Base-by-base conservation (phyloP, 2,888 invertebrate species). In the Zelleria hepariella region DNA sequence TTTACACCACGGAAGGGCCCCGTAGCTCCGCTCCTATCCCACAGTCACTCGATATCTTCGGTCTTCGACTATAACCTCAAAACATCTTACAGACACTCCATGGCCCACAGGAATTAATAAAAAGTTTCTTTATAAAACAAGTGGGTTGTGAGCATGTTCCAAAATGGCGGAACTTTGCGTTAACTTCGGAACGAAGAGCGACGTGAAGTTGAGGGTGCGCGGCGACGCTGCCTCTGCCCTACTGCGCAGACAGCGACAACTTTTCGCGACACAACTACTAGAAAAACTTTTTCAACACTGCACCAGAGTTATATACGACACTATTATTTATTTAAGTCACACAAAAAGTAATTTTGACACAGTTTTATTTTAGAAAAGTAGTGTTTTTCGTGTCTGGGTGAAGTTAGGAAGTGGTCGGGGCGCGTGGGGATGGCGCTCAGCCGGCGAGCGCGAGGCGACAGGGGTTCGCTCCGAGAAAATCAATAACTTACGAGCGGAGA, bases 91-190 rank as follows among this genome's bases (percentile, higher is more conserved):
- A 86, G 87, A 86, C 85, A 85, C 88, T 86, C 86, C 86, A 86
- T 86, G 87, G 85, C 84, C 87, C 85, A 87, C 86, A 87, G 86
- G 89, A 89, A 89, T 89, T 89, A 89, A 89, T 89, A 89, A 89
- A 89, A 89, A 89, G 89, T 89, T 89, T 89, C 89, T 89, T 89
- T 89, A 87, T 86, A 88, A 89, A 89, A 89, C 89, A 89, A 89
- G 89, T 89, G 86, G 89, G 88, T 87, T 87, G 89, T 87, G 89
- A 89, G 89, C 89, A 89, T 89, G 89, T 89, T 86, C 89, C 88
- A 89, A 89, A 89, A 89, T 89, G 89, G 89, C 88, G 89, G 89
- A 89, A 89, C 88, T 89, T 89, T 80, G 88, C 82, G 87, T 84
- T 86, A 89, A 89, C 88, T 89, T 89, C 89, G 89, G 84, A 81